phyloP scores from a whole-genome alignment of 2,797 vertebrate genomes.

The Poeciliopsis infans region DNA sequence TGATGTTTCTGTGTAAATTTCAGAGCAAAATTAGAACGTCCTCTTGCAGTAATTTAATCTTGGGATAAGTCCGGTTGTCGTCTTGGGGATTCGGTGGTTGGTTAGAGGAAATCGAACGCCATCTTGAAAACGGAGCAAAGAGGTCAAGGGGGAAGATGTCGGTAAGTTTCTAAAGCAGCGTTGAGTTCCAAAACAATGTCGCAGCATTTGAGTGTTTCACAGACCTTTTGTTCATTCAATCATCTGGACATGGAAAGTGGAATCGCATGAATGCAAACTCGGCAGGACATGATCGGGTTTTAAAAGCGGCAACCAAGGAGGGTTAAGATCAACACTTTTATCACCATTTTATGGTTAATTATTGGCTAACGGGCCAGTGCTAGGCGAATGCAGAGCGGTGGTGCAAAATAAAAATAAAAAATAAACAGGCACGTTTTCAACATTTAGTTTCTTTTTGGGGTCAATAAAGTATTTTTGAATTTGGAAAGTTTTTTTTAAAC shows the following conservation, averaged over 20 bases:
- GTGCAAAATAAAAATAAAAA: background rate
- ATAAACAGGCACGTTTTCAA: background rate
- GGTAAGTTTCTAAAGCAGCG: background rate
- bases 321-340: background rate
- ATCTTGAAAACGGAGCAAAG: too few species aligned
- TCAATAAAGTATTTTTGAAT: too few species aligned
- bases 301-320: background rate
- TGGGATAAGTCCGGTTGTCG: background rate
- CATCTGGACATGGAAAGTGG: background rate
- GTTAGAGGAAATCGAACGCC: background rate
- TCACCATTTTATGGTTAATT: background rate
- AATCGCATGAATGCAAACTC: background rate
- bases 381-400: background rate
- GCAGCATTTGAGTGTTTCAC: background rate
- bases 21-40: background rate
- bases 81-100: background rate
- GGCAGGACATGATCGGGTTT: background rate
- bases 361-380: background rate
- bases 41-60: background rate
- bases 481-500: background rate
- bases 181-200: background rate
- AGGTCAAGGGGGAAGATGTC: background rate
- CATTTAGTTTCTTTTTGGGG: too few species aligned
- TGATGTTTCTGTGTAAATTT: background rate
- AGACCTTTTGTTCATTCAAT: background rate